phyloP scores from a whole-genome alignment of 2,888 invertebrate genomes.

The Laothoe populi region DNA sequence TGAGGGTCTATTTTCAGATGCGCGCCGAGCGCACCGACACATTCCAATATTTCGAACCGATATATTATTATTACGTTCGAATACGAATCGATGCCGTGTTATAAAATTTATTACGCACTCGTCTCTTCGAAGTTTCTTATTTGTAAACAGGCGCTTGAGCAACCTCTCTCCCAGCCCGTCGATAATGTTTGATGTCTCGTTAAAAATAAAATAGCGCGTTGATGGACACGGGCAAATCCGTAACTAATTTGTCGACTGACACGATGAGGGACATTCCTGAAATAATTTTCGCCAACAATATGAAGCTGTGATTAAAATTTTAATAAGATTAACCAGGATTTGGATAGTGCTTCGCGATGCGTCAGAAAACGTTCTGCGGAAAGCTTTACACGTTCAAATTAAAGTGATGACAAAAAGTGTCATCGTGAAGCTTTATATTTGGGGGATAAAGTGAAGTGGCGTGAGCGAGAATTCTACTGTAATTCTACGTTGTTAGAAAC shows the following conservation, averaged over 20 bases:
- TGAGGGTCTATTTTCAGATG: constrained; percentile 82
- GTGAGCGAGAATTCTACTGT: constrained; percentile 45
- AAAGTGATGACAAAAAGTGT: constrained; percentile 20
- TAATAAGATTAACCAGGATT: constrained; percentile 70
- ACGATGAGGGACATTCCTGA: constrained; percentile 65
- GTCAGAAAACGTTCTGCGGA: constrained; percentile 32
- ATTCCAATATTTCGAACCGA: constrained; percentile 81
- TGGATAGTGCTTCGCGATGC: constrained; percentile 28
- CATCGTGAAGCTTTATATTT: constrained; percentile 17
- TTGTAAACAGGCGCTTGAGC: constrained; percentile 81
- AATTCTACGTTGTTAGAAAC: constrained; percentile 54
- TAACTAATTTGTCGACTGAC: constrained; percentile 81
- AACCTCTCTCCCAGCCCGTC: constrained; percentile 67
- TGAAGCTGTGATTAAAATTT: constrained; percentile 71
- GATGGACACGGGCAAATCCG: constrained; percentile 78
- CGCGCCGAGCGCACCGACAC: constrained; percentile 78
- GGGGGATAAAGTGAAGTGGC: constrained; percentile 45
- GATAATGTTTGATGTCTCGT: constrained; percentile 83
- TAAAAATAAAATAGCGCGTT: constrained; percentile 79
- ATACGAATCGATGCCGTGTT: constrained; percentile 79
- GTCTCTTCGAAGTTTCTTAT: constrained; percentile 77
- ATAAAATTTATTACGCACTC: constrained; percentile 84
- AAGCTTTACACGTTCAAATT: constrained; percentile 19
- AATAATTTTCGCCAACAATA: constrained; percentile 68
- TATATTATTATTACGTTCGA: constrained; percentile 83